Conservation (phyloP, 2,113 vertebrate genomes). For the Hydropotes inermis region DNA sequence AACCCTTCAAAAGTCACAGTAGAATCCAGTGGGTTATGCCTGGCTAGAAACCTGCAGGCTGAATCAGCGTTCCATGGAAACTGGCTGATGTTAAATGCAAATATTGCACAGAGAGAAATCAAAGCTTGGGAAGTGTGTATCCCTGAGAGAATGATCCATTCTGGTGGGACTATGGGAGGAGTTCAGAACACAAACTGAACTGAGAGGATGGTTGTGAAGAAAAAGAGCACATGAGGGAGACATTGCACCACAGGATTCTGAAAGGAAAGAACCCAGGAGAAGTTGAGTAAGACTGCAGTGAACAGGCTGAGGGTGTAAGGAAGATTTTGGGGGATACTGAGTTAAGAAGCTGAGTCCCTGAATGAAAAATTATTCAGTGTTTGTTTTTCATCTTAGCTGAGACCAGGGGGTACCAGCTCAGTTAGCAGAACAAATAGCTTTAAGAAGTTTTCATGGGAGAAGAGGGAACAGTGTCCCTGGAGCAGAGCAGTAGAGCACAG, state of each 20-base stretch:
- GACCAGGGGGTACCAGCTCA: background rate
- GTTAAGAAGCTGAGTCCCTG: conserved; percentile 4
- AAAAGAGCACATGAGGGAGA: background rate
- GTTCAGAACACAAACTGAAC: conserved; percentile 1
- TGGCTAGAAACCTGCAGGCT: background rate
- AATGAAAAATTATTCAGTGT: background rate
- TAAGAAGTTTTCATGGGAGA: background rate
- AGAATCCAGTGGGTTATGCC: background rate
- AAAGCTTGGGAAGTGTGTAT: background rate
- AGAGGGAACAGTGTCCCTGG: background rate
- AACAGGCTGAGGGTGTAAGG: background rate
- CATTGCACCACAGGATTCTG: background rate
- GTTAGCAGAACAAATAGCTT: background rate
- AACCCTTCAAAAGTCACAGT: background rate
- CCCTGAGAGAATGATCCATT: background rate
- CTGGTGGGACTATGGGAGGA: background rate
- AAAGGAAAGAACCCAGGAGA: background rate
- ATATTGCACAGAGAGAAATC: background rate
- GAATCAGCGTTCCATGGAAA: background rate
- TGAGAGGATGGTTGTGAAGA: background rate
- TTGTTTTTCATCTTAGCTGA: background rate
- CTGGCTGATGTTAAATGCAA: background rate
- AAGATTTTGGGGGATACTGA: background rate
- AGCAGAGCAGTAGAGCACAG: background rate
- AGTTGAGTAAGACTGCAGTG: background rate